phyloP scores from a whole-genome alignment of 2,797 vertebrate genomes.

The Coracias cyanogaster region DNA sequence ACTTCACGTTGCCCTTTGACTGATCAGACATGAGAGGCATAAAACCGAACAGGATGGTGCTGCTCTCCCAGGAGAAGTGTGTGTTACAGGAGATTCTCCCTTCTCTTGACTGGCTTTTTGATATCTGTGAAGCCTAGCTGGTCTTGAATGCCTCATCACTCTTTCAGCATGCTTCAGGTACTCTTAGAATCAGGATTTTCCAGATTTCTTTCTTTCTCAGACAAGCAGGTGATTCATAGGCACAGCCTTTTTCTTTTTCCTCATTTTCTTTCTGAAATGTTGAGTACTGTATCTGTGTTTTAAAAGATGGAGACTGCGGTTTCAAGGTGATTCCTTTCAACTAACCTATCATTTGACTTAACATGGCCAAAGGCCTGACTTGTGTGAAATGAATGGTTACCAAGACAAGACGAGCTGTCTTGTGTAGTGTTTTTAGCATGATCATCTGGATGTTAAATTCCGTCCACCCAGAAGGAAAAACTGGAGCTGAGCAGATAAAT shows the following conservation, averaged over 20 bases:
- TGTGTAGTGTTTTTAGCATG: rapidly evolving
- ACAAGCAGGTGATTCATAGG: not conserved
- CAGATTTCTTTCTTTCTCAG: not conserved
- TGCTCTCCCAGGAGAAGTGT: not conserved
- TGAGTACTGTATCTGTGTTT: not conserved
- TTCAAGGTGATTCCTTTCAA: not conserved
- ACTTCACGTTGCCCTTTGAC: slow-evolving; percentile 4
- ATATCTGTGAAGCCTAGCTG: not conserved
- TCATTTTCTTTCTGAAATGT: not conserved
- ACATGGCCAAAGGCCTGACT: not conserved
- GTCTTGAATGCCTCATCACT: not conserved
- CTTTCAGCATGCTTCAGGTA: not conserved
- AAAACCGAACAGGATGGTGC: slow-evolving; percentile 17
- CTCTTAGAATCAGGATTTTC: not conserved
- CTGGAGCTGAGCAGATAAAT: not conserved
- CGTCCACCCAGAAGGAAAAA: not conserved
- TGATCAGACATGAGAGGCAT: slow-evolving; percentile 29
- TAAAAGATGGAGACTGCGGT: not conserved
- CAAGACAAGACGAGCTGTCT: not conserved
- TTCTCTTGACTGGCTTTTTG: not conserved
- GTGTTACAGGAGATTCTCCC: not conserved
- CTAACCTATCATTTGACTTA: not conserved
- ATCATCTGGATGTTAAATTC: not conserved
- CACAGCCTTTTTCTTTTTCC: not conserved
- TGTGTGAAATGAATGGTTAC: not conserved